phyloP scores from a whole-genome alignment of 2,888 invertebrate genomes.

The Philonicus albiceps region DNA sequence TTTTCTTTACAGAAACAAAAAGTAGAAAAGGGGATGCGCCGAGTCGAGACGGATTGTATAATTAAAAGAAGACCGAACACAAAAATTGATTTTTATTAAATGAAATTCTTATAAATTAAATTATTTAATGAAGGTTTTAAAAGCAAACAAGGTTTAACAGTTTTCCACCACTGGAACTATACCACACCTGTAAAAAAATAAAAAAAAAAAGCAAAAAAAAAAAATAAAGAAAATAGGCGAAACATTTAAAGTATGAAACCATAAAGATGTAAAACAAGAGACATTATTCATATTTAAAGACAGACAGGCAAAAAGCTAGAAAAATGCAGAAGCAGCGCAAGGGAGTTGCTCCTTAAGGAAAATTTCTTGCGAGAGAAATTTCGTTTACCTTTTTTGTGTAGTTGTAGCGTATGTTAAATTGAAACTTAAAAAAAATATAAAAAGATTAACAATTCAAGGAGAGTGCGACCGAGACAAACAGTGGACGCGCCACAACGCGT shows the following conservation, averaged over 20 bases:
- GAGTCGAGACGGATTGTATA: neutral
- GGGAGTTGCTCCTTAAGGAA: neutral
- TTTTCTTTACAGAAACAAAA: slow-evolving; percentile 33
- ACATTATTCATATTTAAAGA: neutral
- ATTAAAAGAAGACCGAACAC: neutral
- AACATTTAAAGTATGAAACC: neutral
- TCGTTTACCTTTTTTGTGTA: neutral
- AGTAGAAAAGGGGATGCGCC: neutral
- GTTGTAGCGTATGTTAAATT: neutral
- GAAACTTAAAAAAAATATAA: neutral
- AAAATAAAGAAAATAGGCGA: neutral
- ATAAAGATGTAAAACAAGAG: slow-evolving; percentile 11
- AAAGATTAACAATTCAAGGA: neutral
- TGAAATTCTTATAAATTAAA: slow-evolving; percentile 25
- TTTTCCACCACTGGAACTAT: neutral
- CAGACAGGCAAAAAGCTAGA: neutral
- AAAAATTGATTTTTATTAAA: slow-evolving; percentile 32
- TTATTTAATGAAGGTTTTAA: slow-evolving; percentile 28
- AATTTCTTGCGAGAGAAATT: neutral
- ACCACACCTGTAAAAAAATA: neutral
- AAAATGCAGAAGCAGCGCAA: neutral
- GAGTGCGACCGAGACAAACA: neutral
- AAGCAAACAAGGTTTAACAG: slow-evolving; percentile 4
- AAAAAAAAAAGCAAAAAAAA: neutral
- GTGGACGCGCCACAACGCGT: neutral